A percentile compares a stretch with the other conserved stretches of the same genome.
Conservation (phyloP, 2,113 vertebrate genomes). For the Boleophthalmus pectinirostris region DNA sequence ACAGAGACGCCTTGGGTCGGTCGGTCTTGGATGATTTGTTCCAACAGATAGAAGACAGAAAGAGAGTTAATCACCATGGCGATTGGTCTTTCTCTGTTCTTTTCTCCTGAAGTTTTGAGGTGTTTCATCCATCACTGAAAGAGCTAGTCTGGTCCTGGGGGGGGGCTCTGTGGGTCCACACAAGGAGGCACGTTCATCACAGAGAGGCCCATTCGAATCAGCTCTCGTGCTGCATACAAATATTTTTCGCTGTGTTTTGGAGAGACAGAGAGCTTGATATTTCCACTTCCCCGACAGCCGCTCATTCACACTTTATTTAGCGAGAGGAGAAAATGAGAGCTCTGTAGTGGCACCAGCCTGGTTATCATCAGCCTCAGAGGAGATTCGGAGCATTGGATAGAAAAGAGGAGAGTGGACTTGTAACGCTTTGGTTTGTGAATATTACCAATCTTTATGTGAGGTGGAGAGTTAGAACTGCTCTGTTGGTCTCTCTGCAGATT, state of each 20-base stretch:
- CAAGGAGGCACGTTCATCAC: conserved; percentile 38
- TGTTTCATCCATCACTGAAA: conserved; percentile 58
- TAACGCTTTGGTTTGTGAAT: background rate
- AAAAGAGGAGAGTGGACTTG: background rate
- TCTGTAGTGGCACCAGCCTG: conserved; percentile 23
- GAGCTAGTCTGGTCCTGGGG: conserved; percentile 35
- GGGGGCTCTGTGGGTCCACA: conserved; percentile 18
- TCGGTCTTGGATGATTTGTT: conserved; percentile 62
- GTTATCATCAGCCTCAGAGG: background rate
- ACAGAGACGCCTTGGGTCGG: conserved; percentile 54
- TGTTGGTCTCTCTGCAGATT: background rate
- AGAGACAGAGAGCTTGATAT: conserved; percentile 24
- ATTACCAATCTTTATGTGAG: background rate
- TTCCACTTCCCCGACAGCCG: conserved; percentile 25
- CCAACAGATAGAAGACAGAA: conserved; percentile 33
- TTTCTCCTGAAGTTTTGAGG: conserved; percentile 48
- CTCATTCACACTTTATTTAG: conserved; percentile 45
- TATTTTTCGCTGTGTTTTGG: conserved; percentile 54
- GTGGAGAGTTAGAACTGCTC: background rate
- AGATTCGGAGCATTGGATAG: background rate
- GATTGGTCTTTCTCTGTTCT: conserved; percentile 27
- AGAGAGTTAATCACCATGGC: conserved; percentile 54
- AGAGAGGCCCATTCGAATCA: conserved; percentile 46
- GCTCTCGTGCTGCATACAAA: conserved; percentile 65
- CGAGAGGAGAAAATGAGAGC: conserved; percentile 13